phyloP scores from a whole-genome alignment of 2,797 vertebrate species.

The Aselliscus stoliczkanus region DNA sequence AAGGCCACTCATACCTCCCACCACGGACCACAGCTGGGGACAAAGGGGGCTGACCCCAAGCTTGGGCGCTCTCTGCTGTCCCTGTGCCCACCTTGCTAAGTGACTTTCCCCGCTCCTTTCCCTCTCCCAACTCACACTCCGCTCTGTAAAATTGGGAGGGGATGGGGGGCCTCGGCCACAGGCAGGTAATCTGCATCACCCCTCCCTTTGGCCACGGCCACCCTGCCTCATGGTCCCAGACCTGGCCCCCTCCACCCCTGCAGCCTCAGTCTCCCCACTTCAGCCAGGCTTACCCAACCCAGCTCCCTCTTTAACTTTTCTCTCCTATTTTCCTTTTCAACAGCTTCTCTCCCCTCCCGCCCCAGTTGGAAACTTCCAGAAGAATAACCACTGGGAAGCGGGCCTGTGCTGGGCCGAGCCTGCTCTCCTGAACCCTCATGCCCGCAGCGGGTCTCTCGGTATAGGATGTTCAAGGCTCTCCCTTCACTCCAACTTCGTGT shows the following conservation, averaged over 20 bases:
- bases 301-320: rapidly evolving
- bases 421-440: background rate
- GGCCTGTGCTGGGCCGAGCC: rapidly evolving
- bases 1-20: rapidly evolving
- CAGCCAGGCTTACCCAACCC: rapidly evolving
- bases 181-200: rapidly evolving
- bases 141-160: background rate
- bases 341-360: background rate
- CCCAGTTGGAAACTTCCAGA: background rate
- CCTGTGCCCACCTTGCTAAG: background rate
- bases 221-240: background rate
- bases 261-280: background rate
- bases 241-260: background rate
- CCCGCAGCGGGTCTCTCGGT: too few species aligned
- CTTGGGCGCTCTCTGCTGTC: rapidly evolving
- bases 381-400: background rate
- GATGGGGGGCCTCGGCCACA: background rate
- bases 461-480: rapidly evolving
- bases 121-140: too few species aligned
- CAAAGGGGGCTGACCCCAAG: rapidly evolving
- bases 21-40: rapidly evolving
- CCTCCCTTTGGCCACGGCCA: rapidly evolving
- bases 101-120: background rate
- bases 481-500: too few species aligned
- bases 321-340: background rate